Evolutionary conservation across 2,113 vertebrate genomes (phyloP).

Genomic region (Rhineura floridana): DNA sequence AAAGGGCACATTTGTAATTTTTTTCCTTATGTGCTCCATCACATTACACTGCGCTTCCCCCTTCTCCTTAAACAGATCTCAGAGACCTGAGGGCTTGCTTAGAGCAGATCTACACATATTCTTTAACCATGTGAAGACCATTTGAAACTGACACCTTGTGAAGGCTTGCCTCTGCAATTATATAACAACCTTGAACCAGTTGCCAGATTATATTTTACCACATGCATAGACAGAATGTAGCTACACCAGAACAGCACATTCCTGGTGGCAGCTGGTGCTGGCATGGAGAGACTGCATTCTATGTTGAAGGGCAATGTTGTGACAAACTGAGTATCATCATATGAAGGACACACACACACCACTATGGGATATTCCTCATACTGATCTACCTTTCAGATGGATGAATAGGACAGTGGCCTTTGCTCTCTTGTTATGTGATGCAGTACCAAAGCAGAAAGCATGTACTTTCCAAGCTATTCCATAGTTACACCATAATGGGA

Average conservation of each 20-base stretch:
- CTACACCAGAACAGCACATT: neutral
- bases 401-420: neutral
- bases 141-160: neutral
- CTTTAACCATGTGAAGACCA: neutral
- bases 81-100: neutral
- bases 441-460: neutral
- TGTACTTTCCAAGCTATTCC: neutral
- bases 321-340: too few relatives aligned
- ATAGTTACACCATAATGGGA: neutral
- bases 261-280: neutral
- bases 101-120: neutral
- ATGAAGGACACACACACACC: neutral
- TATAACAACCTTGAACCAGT: neutral
- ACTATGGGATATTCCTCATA: neutral
- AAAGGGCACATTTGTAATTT: neutral
- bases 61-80: neutral
- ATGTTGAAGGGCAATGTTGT: neutral
- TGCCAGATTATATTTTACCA: neutral
- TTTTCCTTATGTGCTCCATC: neutral
- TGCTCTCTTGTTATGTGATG: neutral
- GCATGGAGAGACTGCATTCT: neutral
- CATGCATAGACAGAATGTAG: neutral
- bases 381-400: neutral
- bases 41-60: neutral
- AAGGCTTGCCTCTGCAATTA: neutral